Evolutionary conservation across 1,140 invertebrate species (phyloP).

Genomic region (Caenorhabditis brenneri): DNA sequence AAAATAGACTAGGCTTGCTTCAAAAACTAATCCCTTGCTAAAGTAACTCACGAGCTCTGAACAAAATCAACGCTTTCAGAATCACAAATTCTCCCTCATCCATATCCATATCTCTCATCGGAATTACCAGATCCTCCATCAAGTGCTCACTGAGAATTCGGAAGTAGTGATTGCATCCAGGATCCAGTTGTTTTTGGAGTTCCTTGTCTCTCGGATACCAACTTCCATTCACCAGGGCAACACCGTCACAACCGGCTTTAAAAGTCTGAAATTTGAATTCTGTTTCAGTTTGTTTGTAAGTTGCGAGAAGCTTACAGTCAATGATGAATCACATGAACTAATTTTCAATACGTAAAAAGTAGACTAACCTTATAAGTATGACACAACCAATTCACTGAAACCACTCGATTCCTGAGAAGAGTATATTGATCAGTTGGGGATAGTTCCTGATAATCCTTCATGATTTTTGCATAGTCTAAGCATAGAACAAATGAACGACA

Average conservation of each 20-base stretch:
- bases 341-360: too few species aligned
- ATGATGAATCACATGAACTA: too few species aligned
- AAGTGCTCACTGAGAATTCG: too few species aligned
- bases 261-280: conserved; percentile 49
- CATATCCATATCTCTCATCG: conserved; percentile 59
- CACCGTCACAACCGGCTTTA: conserved; percentile 57
- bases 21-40: too few species aligned
- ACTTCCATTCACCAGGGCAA: conserved; percentile 57
- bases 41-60: conserved; percentile 53
- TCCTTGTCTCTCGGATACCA: conserved; percentile 58
- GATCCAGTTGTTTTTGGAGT: conserved; percentile 56
- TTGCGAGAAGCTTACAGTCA: background rate
- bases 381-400: too few species aligned
- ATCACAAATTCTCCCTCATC: conserved; percentile 59
- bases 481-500: conserved; percentile 59
- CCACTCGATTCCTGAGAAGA: too few species aligned
- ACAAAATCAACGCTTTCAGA: conserved; percentile 55
- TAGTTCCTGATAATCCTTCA: too few species aligned
- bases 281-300: background rate
- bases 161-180: conserved; percentile 53
- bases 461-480: too few species aligned
- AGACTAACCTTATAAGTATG: too few species aligned
- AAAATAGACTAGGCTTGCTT: too few species aligned
- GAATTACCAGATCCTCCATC: too few species aligned
- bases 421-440: too few species aligned